phyloP scores from a whole-genome alignment of 2,797 vertebrate species.

The Neostethus bicornis region DNA sequence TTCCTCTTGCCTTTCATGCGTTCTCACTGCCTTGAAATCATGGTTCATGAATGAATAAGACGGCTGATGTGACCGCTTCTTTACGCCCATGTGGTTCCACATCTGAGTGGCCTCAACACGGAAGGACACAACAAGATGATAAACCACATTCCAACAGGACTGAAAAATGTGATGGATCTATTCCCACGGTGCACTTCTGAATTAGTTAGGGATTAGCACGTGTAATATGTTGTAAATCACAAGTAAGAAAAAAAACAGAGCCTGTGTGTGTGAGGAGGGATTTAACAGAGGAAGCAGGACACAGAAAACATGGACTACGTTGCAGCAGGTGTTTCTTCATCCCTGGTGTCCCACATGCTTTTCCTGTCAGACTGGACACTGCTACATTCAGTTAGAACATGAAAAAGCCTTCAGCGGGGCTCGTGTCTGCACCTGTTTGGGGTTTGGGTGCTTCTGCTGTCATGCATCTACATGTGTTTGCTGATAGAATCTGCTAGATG shows the following conservation, averaged over 20 bases:
- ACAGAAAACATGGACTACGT: slow-evolving; percentile 17
- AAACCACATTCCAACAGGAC: neutral
- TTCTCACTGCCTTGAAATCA: slow-evolving; percentile 10
- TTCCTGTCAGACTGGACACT: slow-evolving; percentile 46
- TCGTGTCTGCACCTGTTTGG: slow-evolving; percentile 53
- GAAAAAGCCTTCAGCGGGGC: slow-evolving; percentile 42
- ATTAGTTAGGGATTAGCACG: neutral
- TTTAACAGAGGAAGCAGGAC: slow-evolving; percentile 9
- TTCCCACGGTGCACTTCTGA: neutral
- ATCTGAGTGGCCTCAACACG: neutral
- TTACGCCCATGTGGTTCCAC: neutral
- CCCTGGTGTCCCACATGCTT: slow-evolving; percentile 44
- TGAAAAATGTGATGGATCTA: neutral
- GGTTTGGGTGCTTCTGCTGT: slow-evolving; percentile 15
- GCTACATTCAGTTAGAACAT: slow-evolving; percentile 31
- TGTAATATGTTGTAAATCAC: neutral
- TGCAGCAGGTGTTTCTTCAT: slow-evolving; percentile 33
- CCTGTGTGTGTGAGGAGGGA: slow-evolving; percentile 3
- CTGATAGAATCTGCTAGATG: slow-evolving; percentile 15
- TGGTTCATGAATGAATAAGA: neutral
- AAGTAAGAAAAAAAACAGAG: neutral
- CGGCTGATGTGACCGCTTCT: slow-evolving; percentile 1
- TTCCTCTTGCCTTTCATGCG: slow-evolving; percentile 14
- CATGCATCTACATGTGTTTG: slow-evolving; percentile 13
- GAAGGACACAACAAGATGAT: neutral